Percentiles rank a stretch among this genome's conserved stretches.
phyloP scores from a whole-genome alignment of 2,888 invertebrate species.

The Chalcosyrphus nemorum region DNA sequence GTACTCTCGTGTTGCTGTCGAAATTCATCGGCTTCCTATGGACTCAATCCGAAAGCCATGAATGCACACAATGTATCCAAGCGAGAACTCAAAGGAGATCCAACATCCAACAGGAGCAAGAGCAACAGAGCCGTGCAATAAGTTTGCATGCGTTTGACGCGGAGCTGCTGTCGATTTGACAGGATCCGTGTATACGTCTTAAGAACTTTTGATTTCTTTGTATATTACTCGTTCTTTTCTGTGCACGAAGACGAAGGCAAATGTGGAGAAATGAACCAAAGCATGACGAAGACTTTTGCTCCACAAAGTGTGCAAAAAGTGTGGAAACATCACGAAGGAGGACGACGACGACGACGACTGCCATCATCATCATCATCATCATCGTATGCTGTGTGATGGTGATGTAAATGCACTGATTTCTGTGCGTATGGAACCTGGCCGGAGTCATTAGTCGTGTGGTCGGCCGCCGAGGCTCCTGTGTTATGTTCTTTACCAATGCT shows the following conservation, averaged over 20 bases:
- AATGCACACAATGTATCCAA: slow-evolving; percentile 16
- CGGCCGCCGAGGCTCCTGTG: slow-evolving; percentile 10
- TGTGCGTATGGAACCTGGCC: slow-evolving; percentile 18
- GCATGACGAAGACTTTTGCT: slow-evolving; percentile 37
- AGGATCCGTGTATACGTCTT: slow-evolving; percentile 11
- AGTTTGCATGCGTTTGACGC: slow-evolving; percentile 9
- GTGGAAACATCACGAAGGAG: slow-evolving; percentile 57
- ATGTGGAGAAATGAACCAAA: slow-evolving; percentile 40
- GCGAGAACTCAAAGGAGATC: neutral
- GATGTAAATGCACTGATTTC: slow-evolving; percentile 44
- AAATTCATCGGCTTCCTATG: neutral
- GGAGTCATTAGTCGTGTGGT: slow-evolving; percentile 63
- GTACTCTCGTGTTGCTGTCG: neutral
- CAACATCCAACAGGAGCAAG: neutral
- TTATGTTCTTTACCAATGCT: slow-evolving; percentile 10
- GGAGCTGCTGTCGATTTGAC: slow-evolving; percentile 18
- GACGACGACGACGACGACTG: slow-evolving; percentile 47
- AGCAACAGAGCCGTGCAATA: neutral
- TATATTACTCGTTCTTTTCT: slow-evolving; percentile 1
- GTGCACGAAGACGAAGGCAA: neutral
- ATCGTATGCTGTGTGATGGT: slow-evolving; percentile 23
- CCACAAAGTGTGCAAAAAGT: slow-evolving; percentile 53
- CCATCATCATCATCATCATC: no score
- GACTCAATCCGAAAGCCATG: slow-evolving; percentile 3
- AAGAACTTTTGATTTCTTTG: slow-evolving; percentile 48